Base-by-base conservation (phyloP, 2,888 invertebrate species). In the Rhogogaster chlorosoma region DNA sequence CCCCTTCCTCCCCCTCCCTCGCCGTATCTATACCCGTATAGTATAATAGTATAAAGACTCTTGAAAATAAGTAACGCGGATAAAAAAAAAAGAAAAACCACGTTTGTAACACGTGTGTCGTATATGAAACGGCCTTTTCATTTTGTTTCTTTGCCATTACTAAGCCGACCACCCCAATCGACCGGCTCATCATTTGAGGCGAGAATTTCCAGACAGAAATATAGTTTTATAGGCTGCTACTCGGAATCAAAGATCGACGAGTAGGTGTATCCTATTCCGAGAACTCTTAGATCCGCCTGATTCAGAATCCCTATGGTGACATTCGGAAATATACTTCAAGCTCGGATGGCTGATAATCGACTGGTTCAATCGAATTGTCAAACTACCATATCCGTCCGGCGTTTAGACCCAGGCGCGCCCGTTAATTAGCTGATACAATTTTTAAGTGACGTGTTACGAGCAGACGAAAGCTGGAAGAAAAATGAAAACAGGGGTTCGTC, bases 361-460 rank as follows among this genome's bases (percentile, higher is more conserved):
- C 87, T 89, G 89, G 89, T 91, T 90, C 89, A 85, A 86, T 86
- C 89, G 87, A 89, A 90, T 88, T 22, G 88, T 88, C 90, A 90
- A 90, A 89, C 90, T 88, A 86, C 87, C 87, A 86, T 87, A 86
- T 88, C 85, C 84, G 86, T 83, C 84, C 85, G 87, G 73, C 6
- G 42, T 73, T 73, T 73, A 73, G 53, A 7, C 1, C n/a, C 0
- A n/a, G 73, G 73, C 38, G 73, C 45, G 42, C 64, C 64, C 67
- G 42, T 12, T 42, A 22, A 42, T 73, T 71, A 38, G 42, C 26
- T 22, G 38, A 22, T 42, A 1, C 1, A 73, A 42, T 22, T n/a
- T 73, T 42, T 36, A 9, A n/a, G 18, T 9, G 9, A 5, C 9
- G n/a, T 71, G n/a, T 71, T 9, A 71, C 2, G n/a, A 15, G 9